A percentile compares a stretch with the other conserved stretches of the same genome.
Conservation (phyloP, 2,797 vertebrate genomes). For the Hozukius guyotensis region DNA sequence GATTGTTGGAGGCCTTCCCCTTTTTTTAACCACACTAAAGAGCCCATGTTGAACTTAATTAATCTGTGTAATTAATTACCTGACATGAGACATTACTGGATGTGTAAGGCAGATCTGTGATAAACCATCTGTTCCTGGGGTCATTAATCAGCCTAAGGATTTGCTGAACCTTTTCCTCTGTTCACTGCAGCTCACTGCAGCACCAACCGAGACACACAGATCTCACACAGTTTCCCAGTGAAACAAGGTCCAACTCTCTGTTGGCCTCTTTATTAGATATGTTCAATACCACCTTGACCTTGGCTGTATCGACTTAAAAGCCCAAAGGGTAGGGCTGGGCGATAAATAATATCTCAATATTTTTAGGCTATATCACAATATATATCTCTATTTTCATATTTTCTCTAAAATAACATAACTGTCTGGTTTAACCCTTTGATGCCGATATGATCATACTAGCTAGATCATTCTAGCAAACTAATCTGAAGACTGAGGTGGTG, state of each 20-base stretch:
- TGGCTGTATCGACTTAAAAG: not conserved
- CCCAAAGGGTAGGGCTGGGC: not conserved
- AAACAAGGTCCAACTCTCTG: not conserved
- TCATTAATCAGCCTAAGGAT: constrained; percentile 81
- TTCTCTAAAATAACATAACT: too few species aligned
- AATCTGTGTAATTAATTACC: constrained; percentile 83
- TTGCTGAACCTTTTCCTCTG: constrained; percentile 48
- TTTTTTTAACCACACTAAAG: constrained; percentile 71
- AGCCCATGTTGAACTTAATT: constrained; percentile 80
- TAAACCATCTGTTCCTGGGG: constrained; percentile 79
- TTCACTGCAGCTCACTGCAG: constrained; percentile 30
- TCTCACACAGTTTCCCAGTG: not conserved
- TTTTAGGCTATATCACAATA: too few species aligned
- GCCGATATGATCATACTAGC: too few species aligned
- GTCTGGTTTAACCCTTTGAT: too few species aligned
- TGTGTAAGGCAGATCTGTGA: constrained; percentile 80
- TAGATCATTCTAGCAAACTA: too few species aligned
- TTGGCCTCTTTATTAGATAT: not conserved
- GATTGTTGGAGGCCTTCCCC: constrained; percentile 69
- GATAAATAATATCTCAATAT: too few species aligned
- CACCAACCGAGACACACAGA: not conserved
- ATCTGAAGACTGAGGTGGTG: too few species aligned
- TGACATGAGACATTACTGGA: constrained; percentile 76
- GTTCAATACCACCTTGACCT: not conserved
- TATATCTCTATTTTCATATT: too few species aligned